A percentile compares a stretch with the other conserved stretches of the same genome.
Evolutionary conservation across 2,797 vertebrate species (phyloP).

Genomic region (Sandelia bainsii): DNA sequence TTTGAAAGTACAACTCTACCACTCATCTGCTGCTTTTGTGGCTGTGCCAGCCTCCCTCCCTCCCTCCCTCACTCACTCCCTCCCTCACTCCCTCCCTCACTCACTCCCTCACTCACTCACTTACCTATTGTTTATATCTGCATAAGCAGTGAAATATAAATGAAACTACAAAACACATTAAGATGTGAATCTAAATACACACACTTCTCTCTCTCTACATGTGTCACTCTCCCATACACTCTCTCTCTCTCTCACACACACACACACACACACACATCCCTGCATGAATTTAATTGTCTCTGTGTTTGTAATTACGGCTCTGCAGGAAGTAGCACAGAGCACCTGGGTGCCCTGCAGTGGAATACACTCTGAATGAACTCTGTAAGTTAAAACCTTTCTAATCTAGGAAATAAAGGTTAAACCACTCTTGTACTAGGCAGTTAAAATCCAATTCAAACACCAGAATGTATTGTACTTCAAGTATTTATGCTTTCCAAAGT

Average conservation of each 20-base stretch:
- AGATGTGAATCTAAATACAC: conserved; percentile 26
- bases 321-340: conserved; percentile 76
- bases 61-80: conserved; percentile 4
- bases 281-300: conserved; percentile 79
- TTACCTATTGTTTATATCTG: conserved; percentile 10
- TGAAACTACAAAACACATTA: conserved; percentile 27
- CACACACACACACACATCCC: conserved; percentile 42
- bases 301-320: conserved; percentile 81
- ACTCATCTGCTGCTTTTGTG: conserved; percentile 2
- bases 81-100: conserved; percentile 4
- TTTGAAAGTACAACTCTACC: conserved; percentile 25
- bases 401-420: conserved; percentile 58
- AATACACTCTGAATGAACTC: conserved; percentile 78
- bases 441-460: conserved; percentile 53
- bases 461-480: conserved; percentile 17
- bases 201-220: not conserved
- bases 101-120: not conserved
- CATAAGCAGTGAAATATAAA: conserved; percentile 37
- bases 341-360: conserved; percentile 79
- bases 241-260: conserved; percentile 21
- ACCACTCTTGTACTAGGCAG: conserved; percentile 34
- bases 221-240: not conserved
- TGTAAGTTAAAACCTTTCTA: conserved; percentile 56
- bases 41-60: not conserved
- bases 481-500: conserved; percentile 41